Conservation (phyloP, 2,113 vertebrate species). For the Microcebus tavaratra region DNA sequence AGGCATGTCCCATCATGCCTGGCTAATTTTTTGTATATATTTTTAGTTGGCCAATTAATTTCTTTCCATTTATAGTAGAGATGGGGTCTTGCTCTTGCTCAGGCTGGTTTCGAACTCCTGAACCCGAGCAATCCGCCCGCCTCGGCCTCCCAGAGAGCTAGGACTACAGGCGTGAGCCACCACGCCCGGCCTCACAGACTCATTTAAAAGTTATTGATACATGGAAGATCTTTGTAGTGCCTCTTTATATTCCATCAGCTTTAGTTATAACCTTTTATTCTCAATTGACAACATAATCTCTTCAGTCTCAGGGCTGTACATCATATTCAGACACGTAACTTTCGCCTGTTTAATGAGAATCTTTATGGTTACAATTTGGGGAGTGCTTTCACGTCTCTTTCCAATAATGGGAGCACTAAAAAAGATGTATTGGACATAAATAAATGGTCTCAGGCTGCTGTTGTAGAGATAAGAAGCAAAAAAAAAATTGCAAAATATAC, state of each 20-base stretch:
- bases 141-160: too few species aligned
- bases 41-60: too few species aligned
- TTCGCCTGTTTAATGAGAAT: slow-evolving; percentile 46
- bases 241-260: neutral
- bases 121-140: too few species aligned
- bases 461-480: slow-evolving; percentile 1
- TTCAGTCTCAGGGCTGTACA: neutral
- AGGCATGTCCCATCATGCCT: too few species aligned
- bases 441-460: neutral
- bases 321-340: neutral
- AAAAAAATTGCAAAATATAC: neutral
- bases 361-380: slow-evolving; percentile 28
- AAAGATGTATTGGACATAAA: neutral
- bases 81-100: too few species aligned
- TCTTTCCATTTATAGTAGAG: too few species aligned
- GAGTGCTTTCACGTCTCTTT: slow-evolving; percentile 61
- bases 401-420: neutral
- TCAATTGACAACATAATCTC: slow-evolving; percentile 11
- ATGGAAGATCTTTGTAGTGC: neutral
- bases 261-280: slow-evolving; percentile 39
- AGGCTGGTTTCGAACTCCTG: too few species aligned
- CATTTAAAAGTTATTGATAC: too few species aligned
- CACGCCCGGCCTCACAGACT: too few species aligned
- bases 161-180: too few species aligned
- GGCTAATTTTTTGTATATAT: too few species aligned